Conservation (phyloP, 64 coral and sea anemone genomes). For the Exaiptasia diaphana region DNA sequence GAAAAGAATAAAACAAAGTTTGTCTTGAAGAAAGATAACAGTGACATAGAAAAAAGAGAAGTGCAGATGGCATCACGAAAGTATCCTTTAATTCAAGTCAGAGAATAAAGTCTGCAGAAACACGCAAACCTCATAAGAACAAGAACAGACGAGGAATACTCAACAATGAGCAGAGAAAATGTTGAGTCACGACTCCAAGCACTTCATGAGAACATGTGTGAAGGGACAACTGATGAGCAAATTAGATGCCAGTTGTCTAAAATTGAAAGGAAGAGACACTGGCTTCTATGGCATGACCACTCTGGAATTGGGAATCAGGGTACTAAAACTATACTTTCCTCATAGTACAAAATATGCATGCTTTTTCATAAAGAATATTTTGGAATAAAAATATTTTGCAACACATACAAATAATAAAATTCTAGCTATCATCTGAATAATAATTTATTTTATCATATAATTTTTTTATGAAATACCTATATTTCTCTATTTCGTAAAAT, state of each 20-base stretch:
- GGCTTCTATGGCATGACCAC: constrained; percentile 23
- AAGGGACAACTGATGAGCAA: too few species aligned
- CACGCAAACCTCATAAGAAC: not conserved
- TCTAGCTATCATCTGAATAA: too few species aligned
- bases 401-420: too few species aligned
- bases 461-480: too few species aligned
- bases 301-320: not conserved
- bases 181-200: not conserved
- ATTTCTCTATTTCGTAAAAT: too few species aligned
- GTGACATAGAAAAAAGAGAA: constrained; percentile 3
- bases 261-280: constrained; percentile 1
- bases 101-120: not conserved
- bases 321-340: too few species aligned
- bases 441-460: too few species aligned
- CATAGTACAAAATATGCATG: too few species aligned
- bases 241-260: too few species aligned
- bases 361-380: too few species aligned
- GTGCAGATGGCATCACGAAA: not conserved
- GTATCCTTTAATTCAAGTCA: not conserved
- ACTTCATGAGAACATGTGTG: too few species aligned
- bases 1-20: not conserved
- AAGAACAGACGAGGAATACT: not conserved
- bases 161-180: not conserved
- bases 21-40: not conserved
- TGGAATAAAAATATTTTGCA: too few species aligned